Evolutionary conservation across 2,888 invertebrate genomes (phyloP).

Genomic region (Drosophila prostipennis): DNA sequence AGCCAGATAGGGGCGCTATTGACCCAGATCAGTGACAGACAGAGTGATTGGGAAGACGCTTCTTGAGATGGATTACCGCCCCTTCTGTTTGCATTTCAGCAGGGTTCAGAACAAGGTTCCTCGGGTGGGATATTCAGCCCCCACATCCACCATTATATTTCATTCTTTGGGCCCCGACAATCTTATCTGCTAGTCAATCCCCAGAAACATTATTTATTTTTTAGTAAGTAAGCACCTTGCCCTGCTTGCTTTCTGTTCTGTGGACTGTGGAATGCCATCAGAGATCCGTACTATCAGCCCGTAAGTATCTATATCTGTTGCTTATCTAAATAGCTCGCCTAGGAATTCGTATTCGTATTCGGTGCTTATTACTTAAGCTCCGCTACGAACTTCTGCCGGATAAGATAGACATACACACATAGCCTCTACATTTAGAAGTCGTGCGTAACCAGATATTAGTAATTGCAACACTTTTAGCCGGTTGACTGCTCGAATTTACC

Average conservation of each 20-base stretch:
- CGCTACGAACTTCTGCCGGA: conserved; percentile 34
- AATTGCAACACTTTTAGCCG: conserved; percentile 60
- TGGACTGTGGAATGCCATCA: conserved; percentile 8
- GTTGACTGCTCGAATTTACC: conserved; percentile 44
- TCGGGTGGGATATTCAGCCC: background rate
- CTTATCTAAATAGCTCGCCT: conserved; percentile 36
- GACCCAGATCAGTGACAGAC: conserved; percentile 25
- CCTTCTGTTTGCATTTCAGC: background rate
- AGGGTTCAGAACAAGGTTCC: background rate
- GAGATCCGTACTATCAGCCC: conserved; percentile 29
- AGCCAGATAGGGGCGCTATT: background rate
- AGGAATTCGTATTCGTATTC: conserved; percentile 16
- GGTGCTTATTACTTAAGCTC: conserved; percentile 43
- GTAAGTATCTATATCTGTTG: conserved; percentile 23
- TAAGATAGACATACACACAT: conserved; percentile 50
- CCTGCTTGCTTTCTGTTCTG: background rate
- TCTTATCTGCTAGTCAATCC: conserved; percentile 31
- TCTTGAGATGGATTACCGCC: background rate
- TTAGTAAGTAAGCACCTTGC: background rate
- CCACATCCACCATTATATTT: background rate
- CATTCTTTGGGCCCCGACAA: conserved; percentile 18
- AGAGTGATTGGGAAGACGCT: background rate
- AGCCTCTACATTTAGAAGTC: conserved; percentile 16
- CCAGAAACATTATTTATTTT: conserved; percentile 10
- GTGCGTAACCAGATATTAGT: conserved; percentile 48